Base-by-base conservation (phyloP, 2,888 invertebrate species). In the Drosophila falleni region DNA sequence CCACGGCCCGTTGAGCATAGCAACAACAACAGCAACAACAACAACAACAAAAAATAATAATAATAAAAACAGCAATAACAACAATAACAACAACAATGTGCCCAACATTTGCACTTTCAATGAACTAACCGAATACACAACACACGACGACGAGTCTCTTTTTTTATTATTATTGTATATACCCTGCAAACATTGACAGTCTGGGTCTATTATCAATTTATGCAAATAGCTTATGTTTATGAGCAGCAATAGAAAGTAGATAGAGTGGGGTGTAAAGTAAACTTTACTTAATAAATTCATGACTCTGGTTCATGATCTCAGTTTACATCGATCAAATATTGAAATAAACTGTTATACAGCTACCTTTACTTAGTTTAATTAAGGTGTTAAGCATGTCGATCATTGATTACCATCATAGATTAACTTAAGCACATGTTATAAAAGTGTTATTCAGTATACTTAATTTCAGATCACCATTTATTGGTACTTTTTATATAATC, bases 61-160 rank as follows among this genome's bases (percentile, higher is more conserved):
- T 33, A 33, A 16, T 19, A 50, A 41, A 15, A 50, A 29, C 23
- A 60, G 19, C 26, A 42, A 51, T 35, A 53, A 46, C 35, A 35
- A 31, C 44, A 35, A 41, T 26, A 63, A 54, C 16, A 53, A 54
- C 33, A 51, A 54, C 54, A 60, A 71, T 41, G 53, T 62, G 64
- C 51, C 51, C 65, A 75, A 53, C 78, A 71, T 80, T 80, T 80
- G 76, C 81, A 76, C 78, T 83, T 78, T 78, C 73, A 70, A 61
- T 73, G 54, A 73, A 66, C 70, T 63, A 70, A 55, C 16, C 50
- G 61, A 67, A 51, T 37, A 33, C 33, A 10, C 33, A 33, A 33
- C 33, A 33, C 33, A 19, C 50, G 9, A 31, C 39, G 55, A 54
- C 54, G 66, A 63, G 46, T 39, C 47, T 68, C 54, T 68, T 59